Evolutionary conservation across 2,797 vertebrate species (phyloP), one percentile per base, ranked within the genome.

Genomic region (Macrochelys suwanniensis): DNA sequence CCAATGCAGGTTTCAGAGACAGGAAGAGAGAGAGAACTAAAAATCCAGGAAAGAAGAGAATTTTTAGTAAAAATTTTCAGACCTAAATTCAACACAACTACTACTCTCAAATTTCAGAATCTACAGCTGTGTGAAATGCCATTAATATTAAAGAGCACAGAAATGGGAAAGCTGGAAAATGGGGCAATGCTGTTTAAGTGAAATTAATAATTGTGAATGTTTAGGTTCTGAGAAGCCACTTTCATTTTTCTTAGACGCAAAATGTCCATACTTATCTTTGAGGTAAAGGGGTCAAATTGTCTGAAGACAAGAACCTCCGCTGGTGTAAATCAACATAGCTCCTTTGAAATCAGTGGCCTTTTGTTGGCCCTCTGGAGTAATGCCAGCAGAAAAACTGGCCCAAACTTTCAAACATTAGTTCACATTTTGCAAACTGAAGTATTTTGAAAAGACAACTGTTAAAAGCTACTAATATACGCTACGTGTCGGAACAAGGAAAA

Each of bases 51-150:
- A 47, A 26, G 74, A 8, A 16, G 45, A 47, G 13, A 31, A 31
- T 28, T 47, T 77, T 31, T 77, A 28, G 3, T 17, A 26, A 49
- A 47, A 16, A 26, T 47, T 31, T 8, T 77, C 74, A 49, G 45
- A 47, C 25, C 26, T 77, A 77, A 77, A 49, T 49, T 94, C 57
- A 91, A 86, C 94, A 87, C 19, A 84, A 96, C 51, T 78, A 76
- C 85, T 97, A 89, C 93, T 86, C 93, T 82, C 80, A 57, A 91
- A 95, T 37, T 84, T 81, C 89, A 87, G 92, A 85, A 85, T 12
- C 45, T 28, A 77, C 74, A 15, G 26, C 45, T 77, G 4, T 31
- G 26, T 77, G 74, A 77, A 47, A 77, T 28, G 15, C 13, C 5
- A 10, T 77, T 77, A 42, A 28, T 49, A 49, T 17, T 77, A 49